Conservation (phyloP, 2,888 invertebrate genomes). For the Lochmaea capreae region DNA sequence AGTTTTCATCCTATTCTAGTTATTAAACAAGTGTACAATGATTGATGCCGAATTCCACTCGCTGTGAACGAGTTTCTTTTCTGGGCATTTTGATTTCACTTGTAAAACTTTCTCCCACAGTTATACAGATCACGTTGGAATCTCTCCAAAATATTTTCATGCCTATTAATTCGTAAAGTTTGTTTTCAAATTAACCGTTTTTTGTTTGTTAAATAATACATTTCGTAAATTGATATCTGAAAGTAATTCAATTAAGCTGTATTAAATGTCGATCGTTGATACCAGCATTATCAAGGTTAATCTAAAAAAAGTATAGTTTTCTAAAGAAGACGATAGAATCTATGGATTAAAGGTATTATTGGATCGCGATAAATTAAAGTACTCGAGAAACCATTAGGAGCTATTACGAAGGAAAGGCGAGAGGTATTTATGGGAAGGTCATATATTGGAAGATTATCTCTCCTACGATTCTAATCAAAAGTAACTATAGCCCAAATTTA, state of each 20-base stretch:
- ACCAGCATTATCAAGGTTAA: neutral
- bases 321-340: constrained; percentile 20
- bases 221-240: too few relatives aligned
- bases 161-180: too few relatives aligned
- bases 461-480: constrained; percentile 26
- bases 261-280: neutral
- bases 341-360: constrained; percentile 39
- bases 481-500: constrained; percentile 23
- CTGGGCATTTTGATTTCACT: too few relatives aligned
- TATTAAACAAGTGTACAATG: too few relatives aligned
- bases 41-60: too few relatives aligned
- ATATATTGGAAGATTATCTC: constrained; percentile 36
- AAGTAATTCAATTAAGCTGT: neutral
- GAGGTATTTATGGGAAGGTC: constrained; percentile 35
- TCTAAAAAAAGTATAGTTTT: constrained; percentile 15
- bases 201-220: too few relatives aligned
- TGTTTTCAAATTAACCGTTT: too few relatives aligned
- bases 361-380: constrained; percentile 41
- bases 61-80: too few relatives aligned
- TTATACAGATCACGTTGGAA: too few relatives aligned
- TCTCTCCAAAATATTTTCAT: too few relatives aligned
- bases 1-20: too few relatives aligned
- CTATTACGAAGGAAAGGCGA: constrained; percentile 32
- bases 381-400: constrained; percentile 29
- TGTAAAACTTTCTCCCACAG: too few relatives aligned